Evolutionary conservation across 2,113 vertebrate genomes (phyloP), one percentile per base, ranked within the genome.

Genomic region (Paradoxurus hermaphroditus): DNA sequence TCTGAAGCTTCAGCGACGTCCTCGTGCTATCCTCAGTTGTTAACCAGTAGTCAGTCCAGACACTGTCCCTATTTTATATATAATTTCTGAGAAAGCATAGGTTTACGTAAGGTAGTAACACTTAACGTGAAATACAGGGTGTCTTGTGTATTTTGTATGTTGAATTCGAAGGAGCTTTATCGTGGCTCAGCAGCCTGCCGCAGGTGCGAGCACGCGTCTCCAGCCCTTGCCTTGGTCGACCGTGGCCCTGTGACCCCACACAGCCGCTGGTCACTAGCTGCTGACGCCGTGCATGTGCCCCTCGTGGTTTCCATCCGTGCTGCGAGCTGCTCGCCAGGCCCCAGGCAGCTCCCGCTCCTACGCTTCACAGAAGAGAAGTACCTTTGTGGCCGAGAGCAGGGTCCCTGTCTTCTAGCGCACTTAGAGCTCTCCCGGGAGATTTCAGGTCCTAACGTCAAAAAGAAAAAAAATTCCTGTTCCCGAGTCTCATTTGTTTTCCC

Each of bases 211-310:
- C 10, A 4, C 7, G 1, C 10, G 5, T 44, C 6, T 82, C n/a
- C 16, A 53, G 31, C 46, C 5, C 25, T 5, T 70, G 39, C 31
- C 16, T 44, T 44, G 18, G 39, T 4, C 21, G 16, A 4, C 21
- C 25, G 11, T 16, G 0, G 3, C 14, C 44, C 7, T 29, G 2
- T 36, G 6, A 14, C 16, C 3, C 14, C 27, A 19, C 1, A 36
- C 10, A 15, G 41, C 0, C 5, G 8, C 0, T 7, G 8, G 7
- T 46, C 44, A 2, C 13, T 44, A 9, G 8, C 73, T 70, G 1
- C 39, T 19, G 13, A 36, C 16, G 6, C 77, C 12, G 16, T 1
- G 8, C 4, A 14, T 2, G 1, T 49, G 41, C 59, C 10, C 10
- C 19, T 5, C 3, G 1, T 18, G 0, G 41, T 27, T 27, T 8